phyloP scores from a whole-genome alignment of 2,797 vertebrate species.

The Tokudaia muenninki region DNA sequence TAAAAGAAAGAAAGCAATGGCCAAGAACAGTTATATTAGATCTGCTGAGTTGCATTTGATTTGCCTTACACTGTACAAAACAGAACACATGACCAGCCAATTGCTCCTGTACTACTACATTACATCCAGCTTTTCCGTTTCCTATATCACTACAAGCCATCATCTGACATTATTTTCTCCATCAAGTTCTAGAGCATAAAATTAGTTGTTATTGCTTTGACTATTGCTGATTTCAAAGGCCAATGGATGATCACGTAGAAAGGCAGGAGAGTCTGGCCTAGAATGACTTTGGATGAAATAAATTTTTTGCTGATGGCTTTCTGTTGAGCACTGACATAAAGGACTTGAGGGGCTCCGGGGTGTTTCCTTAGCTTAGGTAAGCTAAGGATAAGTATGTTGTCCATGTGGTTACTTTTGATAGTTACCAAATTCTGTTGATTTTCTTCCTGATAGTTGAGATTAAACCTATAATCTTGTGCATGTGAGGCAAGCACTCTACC shows the following conservation, averaged over 20 bases:
- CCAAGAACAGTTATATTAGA: background rate
- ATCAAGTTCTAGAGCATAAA: conserved; percentile 74
- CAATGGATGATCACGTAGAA: conserved; percentile 21
- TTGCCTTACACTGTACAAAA: background rate
- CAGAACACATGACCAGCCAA: background rate
- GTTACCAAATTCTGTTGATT: background rate
- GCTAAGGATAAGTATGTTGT: background rate
- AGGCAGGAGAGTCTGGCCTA: conserved; percentile 24
- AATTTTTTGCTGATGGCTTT: conserved; percentile 64
- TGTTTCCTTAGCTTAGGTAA: background rate
- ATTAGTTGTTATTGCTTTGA: conserved; percentile 66
- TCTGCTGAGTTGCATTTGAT: conserved; percentile 25
- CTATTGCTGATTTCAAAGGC: conserved; percentile 56
- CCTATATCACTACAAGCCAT: conserved; percentile 73
- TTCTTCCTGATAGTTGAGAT: background rate
- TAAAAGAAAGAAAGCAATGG: conserved; percentile 52
- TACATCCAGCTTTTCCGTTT: conserved; percentile 41
- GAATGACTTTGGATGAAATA: conserved; percentile 23
- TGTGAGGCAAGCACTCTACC: background rate
- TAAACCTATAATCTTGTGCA: background rate
- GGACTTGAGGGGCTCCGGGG: background rate
- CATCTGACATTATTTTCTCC: conserved; percentile 71
- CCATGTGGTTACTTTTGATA: background rate
- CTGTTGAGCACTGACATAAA: conserved; percentile 1
- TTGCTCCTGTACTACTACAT: background rate